Conservation (phyloP, 2,888 invertebrate genomes). For the Pachymerium ferrugineum region DNA sequence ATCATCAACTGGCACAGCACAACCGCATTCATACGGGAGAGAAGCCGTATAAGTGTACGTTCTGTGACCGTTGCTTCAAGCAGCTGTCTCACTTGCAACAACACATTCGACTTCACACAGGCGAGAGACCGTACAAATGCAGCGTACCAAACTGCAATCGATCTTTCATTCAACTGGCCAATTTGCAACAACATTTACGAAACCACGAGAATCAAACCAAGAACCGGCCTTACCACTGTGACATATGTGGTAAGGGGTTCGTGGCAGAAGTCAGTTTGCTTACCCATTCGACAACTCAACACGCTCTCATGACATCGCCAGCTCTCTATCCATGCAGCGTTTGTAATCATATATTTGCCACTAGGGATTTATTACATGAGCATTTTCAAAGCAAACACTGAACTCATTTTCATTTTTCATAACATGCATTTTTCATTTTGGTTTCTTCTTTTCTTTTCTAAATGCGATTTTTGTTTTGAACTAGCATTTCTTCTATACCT, state of each 20-base stretch:
- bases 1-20: conserved; percentile 43
- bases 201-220: conserved; percentile 44
- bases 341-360: conserved; percentile 30
- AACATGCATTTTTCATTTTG: background rate
- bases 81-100: conserved; percentile 33
- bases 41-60: conserved; percentile 33
- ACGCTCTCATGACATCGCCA: conserved; percentile 30
- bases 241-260: conserved; percentile 45
- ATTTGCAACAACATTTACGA: conserved; percentile 46
- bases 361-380: conserved; percentile 11
- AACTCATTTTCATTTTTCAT: conserved; percentile 4
- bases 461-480: background rate
- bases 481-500: no score
- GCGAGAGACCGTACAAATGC: conserved; percentile 33
- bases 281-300: conserved; percentile 41
- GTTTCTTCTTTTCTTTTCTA: background rate
- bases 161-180: conserved; percentile 47
- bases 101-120: conserved; percentile 32
- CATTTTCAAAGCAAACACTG: conserved; percentile 31
- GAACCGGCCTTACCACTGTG: conserved; percentile 42
- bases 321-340: conserved; percentile 28
- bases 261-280: conserved; percentile 45
- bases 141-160: conserved; percentile 47
- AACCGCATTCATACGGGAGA: conserved; percentile 32
- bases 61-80: conserved; percentile 33